Conservation (phyloP, 2,888 invertebrate species). For the Drosophila trichaetosa region DNA sequence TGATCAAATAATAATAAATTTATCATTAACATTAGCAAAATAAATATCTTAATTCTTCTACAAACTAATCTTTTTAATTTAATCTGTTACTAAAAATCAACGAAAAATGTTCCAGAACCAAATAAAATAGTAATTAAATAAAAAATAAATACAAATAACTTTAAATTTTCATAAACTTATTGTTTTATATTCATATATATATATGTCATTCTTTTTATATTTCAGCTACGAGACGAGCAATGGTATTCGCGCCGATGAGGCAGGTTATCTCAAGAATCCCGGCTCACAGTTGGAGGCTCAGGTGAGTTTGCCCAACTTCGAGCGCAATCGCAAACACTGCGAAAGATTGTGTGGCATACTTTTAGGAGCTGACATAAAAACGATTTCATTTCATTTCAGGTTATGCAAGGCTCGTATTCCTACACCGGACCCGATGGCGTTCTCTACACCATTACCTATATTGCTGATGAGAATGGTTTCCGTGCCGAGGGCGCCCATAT, state of each 20-base stretch:
- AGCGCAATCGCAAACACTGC: not conserved
- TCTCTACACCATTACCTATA: slow-evolving; percentile 86
- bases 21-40: not conserved
- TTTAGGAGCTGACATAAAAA: not conserved
- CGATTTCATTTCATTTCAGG: slow-evolving; percentile 70
- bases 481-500: slow-evolving; percentile 86
- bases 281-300: slow-evolving; percentile 87
- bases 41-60: too few species aligned
- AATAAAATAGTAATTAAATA: not conserved
- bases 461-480: slow-evolving; percentile 86
- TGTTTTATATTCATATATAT: not conserved
- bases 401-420: slow-evolving; percentile 87
- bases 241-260: slow-evolving; percentile 88
- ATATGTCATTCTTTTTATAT: not conserved
- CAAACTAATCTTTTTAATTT: not conserved
- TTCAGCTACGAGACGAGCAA: slow-evolving; percentile 88
- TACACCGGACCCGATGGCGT: slow-evolving; percentile 87
- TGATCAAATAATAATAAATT: not conserved
- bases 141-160: not conserved
- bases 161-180: not conserved
- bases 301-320: slow-evolving; percentile 71
- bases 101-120: not conserved
- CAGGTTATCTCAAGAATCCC: slow-evolving; percentile 87
- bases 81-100: not conserved
- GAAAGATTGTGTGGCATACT: slow-evolving; percentile 13